Evolutionary conservation across 1,140 invertebrate species (phyloP).

Genomic region (Aphelenchoides besseyi): DNA sequence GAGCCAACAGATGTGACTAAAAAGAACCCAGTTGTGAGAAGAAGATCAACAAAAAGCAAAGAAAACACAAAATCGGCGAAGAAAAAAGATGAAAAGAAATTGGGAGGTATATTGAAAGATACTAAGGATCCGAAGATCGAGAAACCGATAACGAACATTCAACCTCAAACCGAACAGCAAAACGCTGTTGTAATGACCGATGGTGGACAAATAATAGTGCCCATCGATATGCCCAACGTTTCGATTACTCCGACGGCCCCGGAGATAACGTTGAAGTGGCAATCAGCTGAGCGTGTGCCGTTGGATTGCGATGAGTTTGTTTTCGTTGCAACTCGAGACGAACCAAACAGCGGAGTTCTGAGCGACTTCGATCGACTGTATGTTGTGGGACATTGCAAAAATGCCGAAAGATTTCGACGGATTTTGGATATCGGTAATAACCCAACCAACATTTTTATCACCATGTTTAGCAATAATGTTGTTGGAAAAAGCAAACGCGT

Average conservation of each 20-base stretch:
- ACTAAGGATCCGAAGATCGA: no score
- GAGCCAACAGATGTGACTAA: no score
- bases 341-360: constrained; percentile 11
- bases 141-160: no score
- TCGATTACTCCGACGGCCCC: not conserved
- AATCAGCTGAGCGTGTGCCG: not conserved
- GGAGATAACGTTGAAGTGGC: not conserved
- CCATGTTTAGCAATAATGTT: constrained; percentile 9
- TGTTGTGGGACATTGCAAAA: constrained; percentile 15
- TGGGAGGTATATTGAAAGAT: no score
- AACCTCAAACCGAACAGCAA: no score
- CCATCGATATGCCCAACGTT: not conserved
- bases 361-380: constrained; percentile 24
- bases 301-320: constrained; percentile 15
- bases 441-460: constrained; percentile 6
- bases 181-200: no score
- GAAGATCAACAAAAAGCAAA: not conserved
- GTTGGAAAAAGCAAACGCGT: not conserved
- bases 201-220: not conserved
- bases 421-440: constrained; percentile 20
- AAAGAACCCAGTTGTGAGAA: not conserved
- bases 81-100: no score
- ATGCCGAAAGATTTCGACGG: constrained; percentile 17
- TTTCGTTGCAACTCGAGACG: constrained; percentile 22
- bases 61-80: not conserved